phyloP scores from a whole-genome alignment of 2,888 invertebrate genomes.

The Drosophila testacea region DNA sequence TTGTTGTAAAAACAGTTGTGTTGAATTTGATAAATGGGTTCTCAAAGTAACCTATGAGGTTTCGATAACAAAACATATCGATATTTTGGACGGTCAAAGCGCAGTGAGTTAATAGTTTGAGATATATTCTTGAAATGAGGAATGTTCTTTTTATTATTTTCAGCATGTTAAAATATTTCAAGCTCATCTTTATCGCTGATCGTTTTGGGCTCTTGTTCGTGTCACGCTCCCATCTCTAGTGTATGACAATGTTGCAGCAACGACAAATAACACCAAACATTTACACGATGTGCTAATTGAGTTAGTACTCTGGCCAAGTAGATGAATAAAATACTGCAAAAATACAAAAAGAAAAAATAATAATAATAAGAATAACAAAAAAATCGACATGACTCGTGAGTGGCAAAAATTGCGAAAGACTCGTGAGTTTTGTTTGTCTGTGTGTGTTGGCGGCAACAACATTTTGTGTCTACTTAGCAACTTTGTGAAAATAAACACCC shows the following conservation, averaged over 20 bases:
- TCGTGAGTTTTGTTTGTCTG: conserved; percentile 12
- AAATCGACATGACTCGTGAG: conserved; percentile 49
- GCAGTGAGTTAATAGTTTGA: no score
- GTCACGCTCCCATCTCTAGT: conserved; percentile 40
- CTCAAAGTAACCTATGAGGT: no score
- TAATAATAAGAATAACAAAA: not conserved
- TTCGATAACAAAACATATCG: no score
- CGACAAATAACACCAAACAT: conserved; percentile 34
- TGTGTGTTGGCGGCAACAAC: conserved; percentile 24
- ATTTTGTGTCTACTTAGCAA: conserved; percentile 76
- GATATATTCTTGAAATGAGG: no score
- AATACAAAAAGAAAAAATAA: conserved; percentile 5
- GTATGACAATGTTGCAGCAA: conserved; percentile 19
- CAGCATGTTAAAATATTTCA: no score
- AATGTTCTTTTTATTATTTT: no score
- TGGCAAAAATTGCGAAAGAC: conserved; percentile 52
- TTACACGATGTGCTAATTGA: conserved; percentile 74
- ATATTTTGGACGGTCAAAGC: no score
- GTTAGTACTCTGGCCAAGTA: conserved; percentile 57
- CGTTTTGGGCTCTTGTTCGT: conserved; percentile 3
- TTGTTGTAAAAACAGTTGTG: no score
- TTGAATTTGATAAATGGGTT: no score
- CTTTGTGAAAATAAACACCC: conserved; percentile 61
- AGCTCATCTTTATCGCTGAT: not conserved
- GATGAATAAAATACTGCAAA: conserved; percentile 16